phyloP scores from a whole-genome alignment of 2,888 invertebrate species.

The Standfussiana lucernea region DNA sequence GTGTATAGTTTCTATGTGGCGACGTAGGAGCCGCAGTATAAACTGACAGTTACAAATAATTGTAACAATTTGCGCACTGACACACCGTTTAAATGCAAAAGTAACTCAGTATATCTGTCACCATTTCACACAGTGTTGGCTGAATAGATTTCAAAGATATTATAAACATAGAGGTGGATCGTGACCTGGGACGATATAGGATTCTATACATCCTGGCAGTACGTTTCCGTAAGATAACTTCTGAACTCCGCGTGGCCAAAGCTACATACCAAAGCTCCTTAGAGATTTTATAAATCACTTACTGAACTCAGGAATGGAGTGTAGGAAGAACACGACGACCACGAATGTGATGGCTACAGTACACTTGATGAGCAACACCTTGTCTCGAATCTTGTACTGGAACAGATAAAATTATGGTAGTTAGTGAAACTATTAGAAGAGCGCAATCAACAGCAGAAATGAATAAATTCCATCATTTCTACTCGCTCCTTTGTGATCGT shows the following conservation, averaged over 20 bases:
- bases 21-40: background rate
- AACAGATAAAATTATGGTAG: conserved; percentile 17
- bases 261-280: background rate
- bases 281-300: conserved; percentile 73
- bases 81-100: background rate
- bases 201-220: background rate
- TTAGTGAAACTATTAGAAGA: background rate
- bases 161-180: background rate
- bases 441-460: background rate
- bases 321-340: conserved; percentile 95
- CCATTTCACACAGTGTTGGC: background rate
- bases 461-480: background rate
- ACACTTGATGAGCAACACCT: conserved; percentile 94
- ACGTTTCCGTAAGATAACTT: background rate
- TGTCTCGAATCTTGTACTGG: conserved; percentile 96
- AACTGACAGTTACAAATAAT: background rate
- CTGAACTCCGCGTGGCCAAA: background rate
- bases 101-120: background rate
- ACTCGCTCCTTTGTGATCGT: background rate
- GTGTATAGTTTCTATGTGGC: background rate
- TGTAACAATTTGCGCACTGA: background rate
- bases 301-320: conserved; percentile 94
- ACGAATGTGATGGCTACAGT: conserved; percentile 93
- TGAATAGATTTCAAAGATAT: background rate
- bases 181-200: background rate